phyloP scores from a whole-genome alignment of 2,888 invertebrate genomes.

The Rugalucina vietnamica region DNA sequence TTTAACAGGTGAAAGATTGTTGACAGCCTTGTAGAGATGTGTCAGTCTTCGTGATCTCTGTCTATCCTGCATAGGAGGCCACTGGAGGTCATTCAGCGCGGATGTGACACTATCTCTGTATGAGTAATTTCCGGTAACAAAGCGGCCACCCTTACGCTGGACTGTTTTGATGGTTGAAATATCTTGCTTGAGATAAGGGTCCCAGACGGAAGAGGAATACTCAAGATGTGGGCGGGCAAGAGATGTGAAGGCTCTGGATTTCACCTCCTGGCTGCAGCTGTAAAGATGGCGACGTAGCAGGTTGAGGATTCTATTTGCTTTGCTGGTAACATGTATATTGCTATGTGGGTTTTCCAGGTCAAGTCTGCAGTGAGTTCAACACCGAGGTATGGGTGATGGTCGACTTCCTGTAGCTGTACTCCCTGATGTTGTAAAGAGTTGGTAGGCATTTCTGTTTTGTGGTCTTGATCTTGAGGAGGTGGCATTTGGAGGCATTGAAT shows the following conservation, averaged over 20 bases:
- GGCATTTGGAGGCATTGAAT: background rate
- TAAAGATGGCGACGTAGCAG: no score
- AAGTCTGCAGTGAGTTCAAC: constrained; percentile 2
- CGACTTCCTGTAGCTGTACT: background rate
- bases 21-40: no score
- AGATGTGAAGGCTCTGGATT: no score
- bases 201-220: no score
- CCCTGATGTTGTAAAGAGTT: background rate
- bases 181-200: constrained; percentile 1
- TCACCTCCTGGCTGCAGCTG: no score
- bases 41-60: no score
- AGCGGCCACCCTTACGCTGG: background rate
- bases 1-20: no score
- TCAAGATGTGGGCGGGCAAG: no score
- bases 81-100: constrained; percentile 7
- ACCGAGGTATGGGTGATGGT: background rate
- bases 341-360: constrained; percentile 17
- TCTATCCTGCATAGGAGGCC: no score
- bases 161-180: background rate
- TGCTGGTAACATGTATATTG: no score
- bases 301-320: no score
- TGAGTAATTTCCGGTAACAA: constrained; percentile 20
- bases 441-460: background rate
- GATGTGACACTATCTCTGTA: constrained; percentile 27
- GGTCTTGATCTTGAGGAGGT: background rate